Conservation (phyloP, 2,888 invertebrate genomes). For the Cephus sareptanus region DNA sequence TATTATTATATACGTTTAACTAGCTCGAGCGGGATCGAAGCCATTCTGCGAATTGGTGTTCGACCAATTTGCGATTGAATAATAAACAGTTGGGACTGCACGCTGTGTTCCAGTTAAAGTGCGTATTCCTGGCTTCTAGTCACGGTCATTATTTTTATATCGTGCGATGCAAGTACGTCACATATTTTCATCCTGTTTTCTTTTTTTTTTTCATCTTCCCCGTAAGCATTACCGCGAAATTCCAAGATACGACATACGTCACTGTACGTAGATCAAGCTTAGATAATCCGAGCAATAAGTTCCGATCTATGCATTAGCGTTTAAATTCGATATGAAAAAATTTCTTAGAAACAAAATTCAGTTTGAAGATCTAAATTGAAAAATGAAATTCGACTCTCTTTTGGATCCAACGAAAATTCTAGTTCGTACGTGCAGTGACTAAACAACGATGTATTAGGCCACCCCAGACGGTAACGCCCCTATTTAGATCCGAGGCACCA, state of each 20-base stretch:
- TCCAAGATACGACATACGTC: no score
- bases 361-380: background rate
- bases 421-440: constrained; percentile 2
- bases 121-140: background rate
- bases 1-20: background rate
- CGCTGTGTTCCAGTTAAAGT: constrained; percentile 1
- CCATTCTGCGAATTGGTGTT: background rate
- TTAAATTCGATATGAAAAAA: background rate
- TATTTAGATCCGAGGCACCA: background rate
- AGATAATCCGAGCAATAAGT: background rate
- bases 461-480: constrained; percentile 5
- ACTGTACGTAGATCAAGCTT: background rate
- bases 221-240: no score
- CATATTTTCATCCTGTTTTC: background rate
- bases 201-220: no score
- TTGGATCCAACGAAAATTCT: background rate
- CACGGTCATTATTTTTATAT: background rate
- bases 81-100: constrained; percentile 1
- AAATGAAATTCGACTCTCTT: background rate
- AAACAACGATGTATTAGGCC: constrained; percentile 3
- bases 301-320: background rate
- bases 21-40: background rate
- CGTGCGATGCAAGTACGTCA: background rate
- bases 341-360: background rate
- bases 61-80: constrained; percentile 4